Conservation (phyloP, 1,140 invertebrate species). For the Ceratosolen solmsi region DNA sequence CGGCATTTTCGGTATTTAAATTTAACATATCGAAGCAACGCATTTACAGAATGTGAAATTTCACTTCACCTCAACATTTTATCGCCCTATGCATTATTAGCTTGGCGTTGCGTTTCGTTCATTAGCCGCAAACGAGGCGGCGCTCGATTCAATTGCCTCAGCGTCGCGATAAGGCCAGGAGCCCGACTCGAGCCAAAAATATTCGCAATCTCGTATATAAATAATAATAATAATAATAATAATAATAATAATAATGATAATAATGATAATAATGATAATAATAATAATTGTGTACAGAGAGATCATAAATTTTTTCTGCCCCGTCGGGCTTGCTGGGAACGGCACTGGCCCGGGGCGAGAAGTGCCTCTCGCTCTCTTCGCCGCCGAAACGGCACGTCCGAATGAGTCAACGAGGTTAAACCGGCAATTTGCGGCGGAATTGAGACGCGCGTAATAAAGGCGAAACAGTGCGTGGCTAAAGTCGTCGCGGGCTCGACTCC, state of each 20-base stretch:
- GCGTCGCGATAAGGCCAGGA: background rate
- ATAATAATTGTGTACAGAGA: constrained; percentile 23
- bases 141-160: background rate
- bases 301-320: background rate
- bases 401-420: constrained; percentile 50
- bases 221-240: background rate
- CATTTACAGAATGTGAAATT: background rate
- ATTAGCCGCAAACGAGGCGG: background rate
- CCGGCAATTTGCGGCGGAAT: constrained; percentile 44
- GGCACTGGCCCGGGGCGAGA: background rate
- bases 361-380: background rate
- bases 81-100: background rate
- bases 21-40: background rate
- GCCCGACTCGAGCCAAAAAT: background rate
- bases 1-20: background rate
- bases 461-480: constrained; percentile 45
- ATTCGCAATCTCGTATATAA: constrained; percentile 19
- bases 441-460: constrained; percentile 49
- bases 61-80: background rate
- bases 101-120: background rate
- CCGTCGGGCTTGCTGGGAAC: background rate
- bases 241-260: constrained; percentile 9
- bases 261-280: no score
- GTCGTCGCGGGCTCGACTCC: background rate
- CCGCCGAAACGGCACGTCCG: constrained; percentile 16